phyloP scores from a whole-genome alignment of 2,113 vertebrate species.

The Embiotoca jacksoni region DNA sequence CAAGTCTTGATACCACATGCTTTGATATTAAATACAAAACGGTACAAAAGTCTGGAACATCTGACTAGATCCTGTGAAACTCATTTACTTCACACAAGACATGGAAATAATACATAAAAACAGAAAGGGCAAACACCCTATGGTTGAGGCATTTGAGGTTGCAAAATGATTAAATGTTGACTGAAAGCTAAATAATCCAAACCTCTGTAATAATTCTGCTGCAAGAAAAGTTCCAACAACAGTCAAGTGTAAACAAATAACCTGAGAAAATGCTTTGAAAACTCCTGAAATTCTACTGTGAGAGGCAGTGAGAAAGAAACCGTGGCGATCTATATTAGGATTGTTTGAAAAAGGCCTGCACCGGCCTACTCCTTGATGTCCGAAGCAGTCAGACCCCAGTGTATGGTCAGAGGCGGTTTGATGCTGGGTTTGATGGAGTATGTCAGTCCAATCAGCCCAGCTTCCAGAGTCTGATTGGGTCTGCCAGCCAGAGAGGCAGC shows the following conservation, averaged over 20 bases:
- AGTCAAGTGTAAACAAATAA: slow-evolving; percentile 8
- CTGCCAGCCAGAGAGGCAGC: slow-evolving; percentile 82
- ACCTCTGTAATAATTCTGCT: slow-evolving; percentile 6
- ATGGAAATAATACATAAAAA: slow-evolving; percentile 31
- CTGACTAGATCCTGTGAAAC: slow-evolving; percentile 30
- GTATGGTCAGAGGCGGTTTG: slow-evolving; percentile 76
- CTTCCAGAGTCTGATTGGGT: slow-evolving; percentile 85
- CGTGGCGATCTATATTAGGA: slow-evolving; percentile 74
- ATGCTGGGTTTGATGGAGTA: slow-evolving; percentile 85
- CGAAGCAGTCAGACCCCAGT: slow-evolving; percentile 77
- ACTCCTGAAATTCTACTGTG: slow-evolving; percentile 15
- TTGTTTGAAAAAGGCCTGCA: slow-evolving; percentile 74
- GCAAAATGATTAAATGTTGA: background rate
- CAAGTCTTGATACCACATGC: slow-evolving; percentile 78
- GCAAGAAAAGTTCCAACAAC: background rate
- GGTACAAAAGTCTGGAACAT: slow-evolving; percentile 32
- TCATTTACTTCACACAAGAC: slow-evolving; percentile 27
- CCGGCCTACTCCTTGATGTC: slow-evolving; percentile 70
- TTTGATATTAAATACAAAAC: slow-evolving; percentile 73
- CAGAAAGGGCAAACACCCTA: background rate
- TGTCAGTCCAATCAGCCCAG: slow-evolving; percentile 87
- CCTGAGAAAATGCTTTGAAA: slow-evolving; percentile 30
- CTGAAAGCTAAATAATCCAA: background rate
- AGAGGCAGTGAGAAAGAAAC: slow-evolving; percentile 45
- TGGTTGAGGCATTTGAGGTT: too few relatives aligned